phyloP scores from a whole-genome alignment of 2,797 vertebrate species.

The Varecia variegata region DNA sequence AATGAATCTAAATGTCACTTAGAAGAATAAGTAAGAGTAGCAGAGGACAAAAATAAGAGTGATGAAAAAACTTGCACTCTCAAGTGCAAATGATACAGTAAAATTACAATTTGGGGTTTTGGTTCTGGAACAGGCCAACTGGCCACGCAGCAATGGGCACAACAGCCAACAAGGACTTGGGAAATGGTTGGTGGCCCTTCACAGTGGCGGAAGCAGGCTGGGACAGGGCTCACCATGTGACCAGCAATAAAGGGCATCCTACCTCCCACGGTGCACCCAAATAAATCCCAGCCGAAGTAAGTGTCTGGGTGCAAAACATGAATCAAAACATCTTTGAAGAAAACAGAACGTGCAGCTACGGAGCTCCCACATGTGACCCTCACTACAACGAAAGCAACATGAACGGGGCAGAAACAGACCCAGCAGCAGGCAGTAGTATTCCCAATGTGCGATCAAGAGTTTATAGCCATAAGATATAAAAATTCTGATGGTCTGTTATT shows the following conservation, averaged over 20 bases:
- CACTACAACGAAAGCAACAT: neutral
- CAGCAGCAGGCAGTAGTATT: neutral
- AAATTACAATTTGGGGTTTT: neutral
- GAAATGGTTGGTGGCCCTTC: neutral
- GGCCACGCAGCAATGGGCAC: neutral
- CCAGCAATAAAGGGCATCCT: neutral
- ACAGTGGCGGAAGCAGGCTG: neutral
- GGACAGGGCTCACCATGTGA: neutral
- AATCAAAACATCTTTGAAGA: neutral
- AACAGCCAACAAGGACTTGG: accelerated
- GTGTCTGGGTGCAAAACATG: neutral
- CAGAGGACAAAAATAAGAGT: neutral
- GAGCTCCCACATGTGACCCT: neutral
- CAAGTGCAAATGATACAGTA: neutral
- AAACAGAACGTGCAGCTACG: neutral
- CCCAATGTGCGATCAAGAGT: neutral
- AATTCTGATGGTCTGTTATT: neutral
- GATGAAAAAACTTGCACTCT: neutral
- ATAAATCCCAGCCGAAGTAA: neutral
- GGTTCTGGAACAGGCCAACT: neutral
- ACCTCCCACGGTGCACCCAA: neutral
- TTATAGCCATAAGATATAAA: neutral
- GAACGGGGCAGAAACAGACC: neutral
- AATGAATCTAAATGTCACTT: neutral
- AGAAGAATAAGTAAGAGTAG: neutral